A percentile compares a stretch with the other conserved stretches of the same genome.
phyloP scores from a whole-genome alignment of 2,888 invertebrate genomes.

The Chouioia cunea region DNA sequence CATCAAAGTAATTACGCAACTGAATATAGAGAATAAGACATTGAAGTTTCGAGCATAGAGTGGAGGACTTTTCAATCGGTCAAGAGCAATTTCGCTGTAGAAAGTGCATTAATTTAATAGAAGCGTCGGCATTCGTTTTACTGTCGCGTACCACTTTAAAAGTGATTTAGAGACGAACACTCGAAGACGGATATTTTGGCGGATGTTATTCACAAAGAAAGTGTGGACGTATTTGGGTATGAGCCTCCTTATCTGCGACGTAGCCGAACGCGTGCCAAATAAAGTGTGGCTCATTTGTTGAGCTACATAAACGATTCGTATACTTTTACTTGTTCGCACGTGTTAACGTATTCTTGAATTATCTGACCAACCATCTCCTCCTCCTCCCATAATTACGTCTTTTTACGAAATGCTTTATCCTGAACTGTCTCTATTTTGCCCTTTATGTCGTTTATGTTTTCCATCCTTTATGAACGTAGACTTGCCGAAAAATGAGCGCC shows the following conservation, averaged over 20 bases:
- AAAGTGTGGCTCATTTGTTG: slow-evolving; percentile 10
- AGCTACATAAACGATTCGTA: not conserved
- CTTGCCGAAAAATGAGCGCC: not conserved
- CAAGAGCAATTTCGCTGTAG: slow-evolving; percentile 20
- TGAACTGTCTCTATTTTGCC: not conserved
- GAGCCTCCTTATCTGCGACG: not conserved
- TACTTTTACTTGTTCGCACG: not conserved
- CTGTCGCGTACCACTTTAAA: slow-evolving; percentile 5
- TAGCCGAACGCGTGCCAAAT: slow-evolving; percentile 7
- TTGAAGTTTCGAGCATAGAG: too few relatives aligned
- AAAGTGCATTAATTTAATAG: not conserved
- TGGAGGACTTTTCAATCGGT: not conserved
- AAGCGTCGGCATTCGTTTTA: slow-evolving; percentile 4
- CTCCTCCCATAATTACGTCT: not conserved
- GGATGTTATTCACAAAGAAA: too few relatives aligned
- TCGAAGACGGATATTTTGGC: too few relatives aligned
- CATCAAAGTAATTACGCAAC: too few relatives aligned
- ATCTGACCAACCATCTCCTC: too few relatives aligned
- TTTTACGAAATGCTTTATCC: too few relatives aligned
- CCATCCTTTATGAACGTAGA: not conserved
- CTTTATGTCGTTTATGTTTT: too few relatives aligned
- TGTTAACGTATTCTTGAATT: not conserved
- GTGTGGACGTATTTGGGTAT: not conserved
- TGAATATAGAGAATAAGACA: too few relatives aligned
- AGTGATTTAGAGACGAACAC: not conserved